Conservation (phyloP, 2,113 vertebrate species). For the Martes martes region DNA sequence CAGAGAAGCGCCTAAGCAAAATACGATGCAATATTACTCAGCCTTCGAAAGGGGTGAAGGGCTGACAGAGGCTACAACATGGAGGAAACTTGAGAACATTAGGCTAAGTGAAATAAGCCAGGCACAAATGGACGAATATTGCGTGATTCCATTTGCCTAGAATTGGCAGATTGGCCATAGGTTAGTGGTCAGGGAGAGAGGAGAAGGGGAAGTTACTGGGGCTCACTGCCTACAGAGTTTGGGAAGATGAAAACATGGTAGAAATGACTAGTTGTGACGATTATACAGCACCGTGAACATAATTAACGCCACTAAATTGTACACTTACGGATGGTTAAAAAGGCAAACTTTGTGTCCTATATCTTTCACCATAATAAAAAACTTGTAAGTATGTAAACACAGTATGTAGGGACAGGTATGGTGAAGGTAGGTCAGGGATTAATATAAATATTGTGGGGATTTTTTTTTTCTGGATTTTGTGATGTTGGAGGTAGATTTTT, state of each 20-base stretch:
- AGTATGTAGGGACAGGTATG: not conserved
- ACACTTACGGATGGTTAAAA: not conserved
- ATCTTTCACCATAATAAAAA: not conserved
- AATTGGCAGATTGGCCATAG: not conserved
- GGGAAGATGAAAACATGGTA: not conserved
- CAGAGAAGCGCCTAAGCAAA: not conserved
- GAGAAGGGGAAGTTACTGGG: not conserved
- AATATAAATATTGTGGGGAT: not conserved
- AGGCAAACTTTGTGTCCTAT: not conserved
- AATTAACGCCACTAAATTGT: not conserved
- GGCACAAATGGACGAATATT: not conserved
- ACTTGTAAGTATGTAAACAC: not conserved
- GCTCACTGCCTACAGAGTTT: not conserved
- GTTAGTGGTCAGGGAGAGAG: not conserved
- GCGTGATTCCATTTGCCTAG: not conserved
- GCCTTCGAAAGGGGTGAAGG: not conserved
- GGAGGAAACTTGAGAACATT: not conserved
- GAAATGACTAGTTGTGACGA: not conserved
- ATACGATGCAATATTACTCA: not conserved
- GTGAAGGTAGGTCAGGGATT: not conserved
- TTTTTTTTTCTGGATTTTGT: not conserved
- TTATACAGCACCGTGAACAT: not conserved
- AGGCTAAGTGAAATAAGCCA: not conserved
- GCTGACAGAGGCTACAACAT: not conserved
- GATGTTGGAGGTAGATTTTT: not conserved